A percentile compares a stretch with the other conserved stretches of the same genome.
Conservation (phyloP, 2,113 vertebrate genomes). For the Hippocampus mohnikei region DNA sequence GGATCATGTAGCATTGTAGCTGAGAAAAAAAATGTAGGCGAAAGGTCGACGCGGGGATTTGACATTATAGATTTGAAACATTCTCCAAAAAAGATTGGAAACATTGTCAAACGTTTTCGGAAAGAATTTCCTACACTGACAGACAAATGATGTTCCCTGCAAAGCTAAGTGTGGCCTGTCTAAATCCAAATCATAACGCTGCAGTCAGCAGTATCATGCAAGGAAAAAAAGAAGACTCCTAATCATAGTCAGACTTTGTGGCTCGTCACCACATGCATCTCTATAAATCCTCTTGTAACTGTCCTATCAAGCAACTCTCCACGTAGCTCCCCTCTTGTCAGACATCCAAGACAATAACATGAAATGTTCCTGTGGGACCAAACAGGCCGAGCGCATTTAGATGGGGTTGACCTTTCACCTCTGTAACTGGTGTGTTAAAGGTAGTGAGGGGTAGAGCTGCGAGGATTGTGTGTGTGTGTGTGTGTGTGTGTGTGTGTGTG, state of each 20-base stretch:
- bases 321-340: conserved; percentile 27
- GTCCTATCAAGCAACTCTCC: conserved; percentile 25
- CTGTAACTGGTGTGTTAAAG: conserved; percentile 41
- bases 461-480: not conserved
- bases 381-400: conserved; percentile 39
- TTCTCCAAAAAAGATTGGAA: not conserved
- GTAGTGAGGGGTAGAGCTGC: conserved; percentile 34
- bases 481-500: not conserved
- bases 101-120: conserved; percentile 1
- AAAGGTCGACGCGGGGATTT: conserved; percentile 1
- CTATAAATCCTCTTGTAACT: conserved; percentile 27
- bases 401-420: conserved; percentile 49
- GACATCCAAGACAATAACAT: conserved; percentile 38
- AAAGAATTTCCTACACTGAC: conserved; percentile 4
- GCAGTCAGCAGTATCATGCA: conserved; percentile 1
- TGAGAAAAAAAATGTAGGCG: conserved; percentile 24
- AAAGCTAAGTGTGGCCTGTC: not conserved
- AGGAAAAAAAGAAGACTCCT: conserved; percentile 5
- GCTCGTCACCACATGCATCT: conserved; percentile 26
- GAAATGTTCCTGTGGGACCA: conserved; percentile 8
- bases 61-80: not conserved
- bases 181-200: conserved; percentile 12
- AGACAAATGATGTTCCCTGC: not conserved
- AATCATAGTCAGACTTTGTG: conserved; percentile 28
- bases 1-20: conserved; percentile 57